A percentile compares a stretch with the other conserved stretches of the same genome.
These are phyloP conservation scores for Oncorhynchus clarkii DNA, from an alignment of 2,113 vertebrate genomes.

Conservation along the genomic window DNA sequence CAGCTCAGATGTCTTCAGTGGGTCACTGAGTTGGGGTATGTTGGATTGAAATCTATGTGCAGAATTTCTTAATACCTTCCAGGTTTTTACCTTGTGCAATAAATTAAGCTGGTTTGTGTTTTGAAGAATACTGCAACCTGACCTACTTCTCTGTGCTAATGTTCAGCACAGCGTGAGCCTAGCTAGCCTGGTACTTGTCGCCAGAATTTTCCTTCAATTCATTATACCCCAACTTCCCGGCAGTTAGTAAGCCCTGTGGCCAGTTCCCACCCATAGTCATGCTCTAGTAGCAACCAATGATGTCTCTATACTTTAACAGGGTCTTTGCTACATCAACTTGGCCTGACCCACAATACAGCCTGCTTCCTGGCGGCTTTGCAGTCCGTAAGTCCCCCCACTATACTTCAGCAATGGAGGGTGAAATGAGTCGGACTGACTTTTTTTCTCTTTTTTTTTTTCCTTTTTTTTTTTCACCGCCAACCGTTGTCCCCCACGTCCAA, in stretches of 20 bases:
- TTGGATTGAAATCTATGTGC: neutral
- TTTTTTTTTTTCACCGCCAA: neutral
- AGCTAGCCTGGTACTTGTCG: too few relatives aligned
- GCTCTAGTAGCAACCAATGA: neutral
- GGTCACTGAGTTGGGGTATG: neutral
- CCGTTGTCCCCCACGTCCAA: conserved; percentile 25
- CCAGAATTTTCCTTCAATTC: too few relatives aligned
- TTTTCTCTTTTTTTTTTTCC: conserved; percentile 1
- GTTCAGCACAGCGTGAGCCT: too few relatives aligned
- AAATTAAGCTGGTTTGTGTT: too few relatives aligned
- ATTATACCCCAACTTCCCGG: too few relatives aligned
- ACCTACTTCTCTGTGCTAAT: too few relatives aligned
- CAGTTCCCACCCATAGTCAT: neutral
- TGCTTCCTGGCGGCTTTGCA: conserved; percentile 19
- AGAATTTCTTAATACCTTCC: neutral
- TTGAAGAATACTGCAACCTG: too few relatives aligned
- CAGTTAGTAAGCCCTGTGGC: too few relatives aligned
- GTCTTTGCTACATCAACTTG: conserved; percentile 13
- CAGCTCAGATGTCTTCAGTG: neutral
- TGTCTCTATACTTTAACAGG: neutral
- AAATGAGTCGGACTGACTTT: conserved; percentile 44
- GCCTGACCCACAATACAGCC: conserved; percentile 22
- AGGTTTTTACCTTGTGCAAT: neutral
- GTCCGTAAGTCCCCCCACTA: conserved; percentile 27
- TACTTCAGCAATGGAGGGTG: conserved; percentile 26